Evolutionary conservation across 2,888 invertebrate species (phyloP), one percentile per base, ranked within the genome.

Genomic region (Chromoteleia sp.): DNA sequence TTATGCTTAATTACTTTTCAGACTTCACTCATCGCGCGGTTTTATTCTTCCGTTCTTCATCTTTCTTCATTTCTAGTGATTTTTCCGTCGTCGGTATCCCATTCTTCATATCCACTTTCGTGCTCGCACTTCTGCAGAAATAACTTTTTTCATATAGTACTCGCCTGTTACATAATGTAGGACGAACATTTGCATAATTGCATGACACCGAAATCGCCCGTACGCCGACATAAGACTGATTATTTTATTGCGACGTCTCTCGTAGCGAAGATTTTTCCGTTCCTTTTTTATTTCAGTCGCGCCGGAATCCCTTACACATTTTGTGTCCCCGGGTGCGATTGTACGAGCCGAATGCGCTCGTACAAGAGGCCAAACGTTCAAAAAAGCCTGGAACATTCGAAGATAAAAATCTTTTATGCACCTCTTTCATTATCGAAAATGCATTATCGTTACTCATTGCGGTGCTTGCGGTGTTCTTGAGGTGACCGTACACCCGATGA

Each of bases 401-500:
- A 63, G 73, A 73, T 73, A 61, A 73, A 67, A 73, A 63, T 73
- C 73, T 61, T 52, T 73, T 73, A 73, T 63, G 73, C 61, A 48
- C 70, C 48, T 71, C 61, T 63, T 61, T 73, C 63, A 73, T 73
- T 63, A 73, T 73, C 73, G 63, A 73, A 54, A 73, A 73, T 73
- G 33, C 73, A 73, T 73, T 73, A 73, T 54, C 73, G 73, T 74
- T 74, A 74, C 63, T 74, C 74, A 63, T 52, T 63, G 54, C 56
- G 45, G 33, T 63, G 61, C 63, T 73, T 29, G 43, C 73, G 30
- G 36, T 30, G 74, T 63, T 63, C 56, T 74, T 43, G 63, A 74
- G 63, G 45, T 74, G 74, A 63, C 74, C 61, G 61, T 41, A 14
- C 43, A 86, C 82, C 83, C 84, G 85, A 81, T 56, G 63, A 50